These are phyloP conservation scores for Peromyscus californicus DNA, from an alignment of 2,113 vertebrate genomes.

Conservation along the genomic window DNA sequence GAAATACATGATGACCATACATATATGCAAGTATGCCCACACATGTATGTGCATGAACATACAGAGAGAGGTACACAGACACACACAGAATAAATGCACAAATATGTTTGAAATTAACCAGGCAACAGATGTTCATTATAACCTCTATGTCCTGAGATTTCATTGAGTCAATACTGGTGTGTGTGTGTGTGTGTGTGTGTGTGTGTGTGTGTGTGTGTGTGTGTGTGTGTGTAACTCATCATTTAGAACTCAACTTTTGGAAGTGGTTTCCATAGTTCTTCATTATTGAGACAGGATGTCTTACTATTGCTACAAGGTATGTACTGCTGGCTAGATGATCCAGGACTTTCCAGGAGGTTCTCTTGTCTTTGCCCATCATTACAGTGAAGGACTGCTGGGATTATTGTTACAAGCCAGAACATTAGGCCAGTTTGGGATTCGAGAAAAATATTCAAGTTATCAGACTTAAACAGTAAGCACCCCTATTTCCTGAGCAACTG, in stretches of 20 bases:
- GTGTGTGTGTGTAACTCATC: not conserved
- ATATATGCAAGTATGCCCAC: no score
- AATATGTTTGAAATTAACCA: not conserved
- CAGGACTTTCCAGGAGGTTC: not conserved
- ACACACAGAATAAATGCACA: not conserved
- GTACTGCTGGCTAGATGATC: not conserved
- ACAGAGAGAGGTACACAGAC: not conserved
- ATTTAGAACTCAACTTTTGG: not conserved
- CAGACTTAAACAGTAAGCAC: not conserved
- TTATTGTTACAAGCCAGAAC: not conserved
- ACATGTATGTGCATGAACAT: no score
- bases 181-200: not conserved
- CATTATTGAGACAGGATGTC: not conserved
- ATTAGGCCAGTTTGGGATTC: not conserved
- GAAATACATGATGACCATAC: no score
- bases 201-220: not conserved
- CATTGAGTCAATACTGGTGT: not conserved
- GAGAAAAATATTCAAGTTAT: not conserved
- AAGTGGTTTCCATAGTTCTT: not conserved
- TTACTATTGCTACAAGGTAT: not conserved
- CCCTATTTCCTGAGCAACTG: not conserved
- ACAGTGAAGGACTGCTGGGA: no score
- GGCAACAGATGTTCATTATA: not conserved
- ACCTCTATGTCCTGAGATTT: not conserved
- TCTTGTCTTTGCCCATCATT: not conserved